phyloP scores from a whole-genome alignment of 1,140 invertebrate species.

The Lepidurus couesii region DNA sequence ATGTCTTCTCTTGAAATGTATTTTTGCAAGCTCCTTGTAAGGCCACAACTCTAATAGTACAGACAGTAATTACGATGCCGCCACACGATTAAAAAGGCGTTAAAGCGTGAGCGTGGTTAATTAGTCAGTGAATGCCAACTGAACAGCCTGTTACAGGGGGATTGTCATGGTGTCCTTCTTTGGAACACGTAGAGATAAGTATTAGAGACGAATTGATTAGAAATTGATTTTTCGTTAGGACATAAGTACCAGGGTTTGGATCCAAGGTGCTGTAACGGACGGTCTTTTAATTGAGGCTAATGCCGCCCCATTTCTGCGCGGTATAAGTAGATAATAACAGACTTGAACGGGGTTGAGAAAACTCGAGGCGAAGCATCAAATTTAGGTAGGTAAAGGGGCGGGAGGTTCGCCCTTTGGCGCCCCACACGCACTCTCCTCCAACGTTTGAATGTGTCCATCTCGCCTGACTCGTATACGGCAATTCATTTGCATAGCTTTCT shows the following conservation, averaged over 20 bases:
- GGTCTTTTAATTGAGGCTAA: slow-evolving; percentile 5
- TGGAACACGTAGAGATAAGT: not conserved
- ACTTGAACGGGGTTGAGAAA: not conserved
- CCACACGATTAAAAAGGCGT: too few species aligned
- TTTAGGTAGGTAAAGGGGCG: slow-evolving; percentile 6
- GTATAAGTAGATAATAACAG: slow-evolving; percentile 19
- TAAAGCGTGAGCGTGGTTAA: too few species aligned
- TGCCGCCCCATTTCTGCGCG: not conserved
- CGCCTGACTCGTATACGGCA: not conserved
- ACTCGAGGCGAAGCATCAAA: not conserved
- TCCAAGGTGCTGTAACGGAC: not conserved
- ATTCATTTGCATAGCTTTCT: slow-evolving; percentile 12
- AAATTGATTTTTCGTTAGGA: not conserved
- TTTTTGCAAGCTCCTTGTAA: too few species aligned
- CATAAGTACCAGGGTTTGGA: not conserved
- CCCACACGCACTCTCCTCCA: not conserved
- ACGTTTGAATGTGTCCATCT: not conserved
- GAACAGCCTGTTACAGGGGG: not conserved
- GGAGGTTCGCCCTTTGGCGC: slow-evolving; percentile 20
- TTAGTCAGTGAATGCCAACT: not conserved
- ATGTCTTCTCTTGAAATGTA: too few species aligned
- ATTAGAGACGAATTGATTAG: not conserved
- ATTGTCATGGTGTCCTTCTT: not conserved
- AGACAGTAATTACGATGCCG: too few species aligned
- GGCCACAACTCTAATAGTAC: too few species aligned